Base-by-base conservation (phyloP, 2,797 vertebrate species). In the Acropternis orthonyx region DNA sequence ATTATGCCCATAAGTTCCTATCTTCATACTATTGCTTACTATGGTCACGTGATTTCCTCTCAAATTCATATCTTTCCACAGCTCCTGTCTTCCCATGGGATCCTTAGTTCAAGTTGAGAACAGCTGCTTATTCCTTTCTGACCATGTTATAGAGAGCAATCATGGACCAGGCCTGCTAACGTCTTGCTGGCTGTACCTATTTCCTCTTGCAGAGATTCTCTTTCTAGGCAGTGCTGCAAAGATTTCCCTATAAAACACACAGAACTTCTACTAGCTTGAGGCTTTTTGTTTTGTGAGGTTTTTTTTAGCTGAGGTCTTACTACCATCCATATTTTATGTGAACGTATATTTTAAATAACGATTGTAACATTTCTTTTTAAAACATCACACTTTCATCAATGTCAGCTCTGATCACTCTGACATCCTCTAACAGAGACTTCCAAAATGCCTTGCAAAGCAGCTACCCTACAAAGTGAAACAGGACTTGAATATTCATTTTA, bases 401-500 rank as follows among this genome's bases (percentile, higher is more conserved):
- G 67, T 67, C 68, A 79, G n/a, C 20, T 89, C 61, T 63, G 34
- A 91, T 66, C 69, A 86, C 21, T 49, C 66, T 41, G 59, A 59
- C 24, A 69, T 13, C 30, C 37, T 69, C 84, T 41, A 75, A 51
- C 9, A 77, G 1, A 36, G 41, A 61, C 20, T 78, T 79, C 32
- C 22, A 90, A 78, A 90, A 85, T 36, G 27, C 41, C 23, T n/a
- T 21, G 19, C 67, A 73, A 73, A 73, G 41, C 19, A 85, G 54
- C 59, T 85, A 66, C 11, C 21, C 75, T 66, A 54, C 4, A 12
- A 92, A 86, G 80, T 54, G 34, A 81, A 87, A 78, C 43, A 92
- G 51, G 89, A 71, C 19, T 54, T 83, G 74, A 73, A 90, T 78
- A 90, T 79, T 61, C 74, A 73, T 85, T 91, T 92, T 79, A 91